These are phyloP conservation scores for Calameuta pallipes DNA, from an alignment of 2,888 invertebrate species.

Conservation along the genomic window DNA sequence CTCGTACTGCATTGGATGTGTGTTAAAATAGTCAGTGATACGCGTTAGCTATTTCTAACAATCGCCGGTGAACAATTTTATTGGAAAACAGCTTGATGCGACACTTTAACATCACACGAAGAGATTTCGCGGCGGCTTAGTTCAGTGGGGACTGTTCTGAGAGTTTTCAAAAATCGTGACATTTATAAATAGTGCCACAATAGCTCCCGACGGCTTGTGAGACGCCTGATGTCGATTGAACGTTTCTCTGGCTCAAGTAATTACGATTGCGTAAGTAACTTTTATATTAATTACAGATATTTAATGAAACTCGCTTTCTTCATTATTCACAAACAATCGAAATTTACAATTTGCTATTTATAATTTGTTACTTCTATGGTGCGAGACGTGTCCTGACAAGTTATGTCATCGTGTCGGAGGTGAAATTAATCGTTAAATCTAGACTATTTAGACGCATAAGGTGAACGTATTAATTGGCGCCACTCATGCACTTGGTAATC, in stretches of 20 bases:
- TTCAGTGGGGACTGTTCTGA: neutral
- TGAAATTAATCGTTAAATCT: neutral
- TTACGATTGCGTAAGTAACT: neutral
- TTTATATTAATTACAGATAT: neutral
- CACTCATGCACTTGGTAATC: neutral
- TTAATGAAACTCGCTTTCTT: neutral
- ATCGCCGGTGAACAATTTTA: too few relatives aligned
- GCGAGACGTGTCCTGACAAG: neutral
- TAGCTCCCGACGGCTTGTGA: neutral
- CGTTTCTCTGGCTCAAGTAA: neutral
- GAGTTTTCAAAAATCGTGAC: neutral
- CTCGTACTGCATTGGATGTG: too few relatives aligned
- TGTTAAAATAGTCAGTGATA: too few relatives aligned
- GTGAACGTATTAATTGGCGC: neutral
- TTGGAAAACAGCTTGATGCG: neutral
- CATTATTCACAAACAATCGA: too few relatives aligned
- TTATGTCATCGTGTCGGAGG: neutral
- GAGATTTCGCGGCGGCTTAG: neutral
- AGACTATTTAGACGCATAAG: neutral
- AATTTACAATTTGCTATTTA: neutral
- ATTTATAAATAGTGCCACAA: neutral
- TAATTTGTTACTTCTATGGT: neutral
- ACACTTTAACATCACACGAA: neutral
- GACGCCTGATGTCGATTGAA: neutral
- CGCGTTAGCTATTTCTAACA: too few relatives aligned